Conservation (phyloP, 2,113 vertebrate species). For the Natator depressus region DNA sequence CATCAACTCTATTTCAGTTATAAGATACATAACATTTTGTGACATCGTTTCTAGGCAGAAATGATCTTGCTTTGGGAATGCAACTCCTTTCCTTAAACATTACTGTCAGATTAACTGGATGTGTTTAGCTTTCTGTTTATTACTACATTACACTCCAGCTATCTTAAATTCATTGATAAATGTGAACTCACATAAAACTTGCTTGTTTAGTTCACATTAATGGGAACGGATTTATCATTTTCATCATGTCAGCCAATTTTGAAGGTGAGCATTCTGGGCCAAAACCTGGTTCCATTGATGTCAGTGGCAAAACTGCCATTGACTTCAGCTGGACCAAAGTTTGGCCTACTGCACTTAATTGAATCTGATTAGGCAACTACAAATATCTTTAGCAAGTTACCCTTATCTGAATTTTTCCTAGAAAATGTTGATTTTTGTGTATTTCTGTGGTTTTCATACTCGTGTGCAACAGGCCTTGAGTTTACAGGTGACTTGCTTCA, state of each 20-base stretch:
- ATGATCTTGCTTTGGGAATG: not conserved
- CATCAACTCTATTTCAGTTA: conserved; percentile 18
- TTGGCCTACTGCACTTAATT: not conserved
- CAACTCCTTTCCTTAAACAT: conserved; percentile 28
- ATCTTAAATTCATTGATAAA: conserved; percentile 23
- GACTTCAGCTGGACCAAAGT: not conserved
- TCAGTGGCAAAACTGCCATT: not conserved
- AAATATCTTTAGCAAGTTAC: not conserved
- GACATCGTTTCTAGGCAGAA: conserved; percentile 24
- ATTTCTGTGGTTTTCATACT: conserved; percentile 36
- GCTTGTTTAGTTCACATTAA: conserved; percentile 1
- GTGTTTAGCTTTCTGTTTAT: not conserved
- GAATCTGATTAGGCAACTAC: not conserved
- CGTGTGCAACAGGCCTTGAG: not conserved
- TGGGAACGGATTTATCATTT: not conserved
- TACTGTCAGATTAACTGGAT: conserved; percentile 34
- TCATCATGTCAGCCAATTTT: not conserved
- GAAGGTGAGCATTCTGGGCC: not conserved
- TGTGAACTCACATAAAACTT: conserved; percentile 15
- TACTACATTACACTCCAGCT: conserved; percentile 43
- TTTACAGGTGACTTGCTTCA: not conserved
- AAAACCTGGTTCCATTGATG: not conserved
- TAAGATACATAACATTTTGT: conserved; percentile 19
- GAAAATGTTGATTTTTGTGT: not conserved
- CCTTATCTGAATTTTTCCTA: not conserved